phyloP scores from a whole-genome alignment of 2,888 invertebrate species.

The Trichogramma dendrolimi region DNA sequence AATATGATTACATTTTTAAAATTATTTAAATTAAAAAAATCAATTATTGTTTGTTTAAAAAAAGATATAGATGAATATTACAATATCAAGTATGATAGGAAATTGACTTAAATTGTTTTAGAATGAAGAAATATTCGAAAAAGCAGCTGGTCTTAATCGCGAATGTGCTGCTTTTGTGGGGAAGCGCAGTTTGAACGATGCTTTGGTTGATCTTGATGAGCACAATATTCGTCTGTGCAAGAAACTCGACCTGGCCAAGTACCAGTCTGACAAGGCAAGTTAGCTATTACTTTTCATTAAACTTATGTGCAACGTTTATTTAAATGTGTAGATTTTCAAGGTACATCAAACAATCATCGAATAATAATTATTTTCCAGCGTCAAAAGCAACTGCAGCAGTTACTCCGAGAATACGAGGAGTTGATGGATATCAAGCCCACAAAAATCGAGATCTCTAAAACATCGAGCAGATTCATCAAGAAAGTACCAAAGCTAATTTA shows the following conservation, averaged over 20 bases:
- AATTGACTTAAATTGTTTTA: conserved; percentile 22
- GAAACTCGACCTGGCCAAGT: conserved; percentile 68
- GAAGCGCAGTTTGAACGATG: conserved; percentile 40
- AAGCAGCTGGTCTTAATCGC: conserved; percentile 33
- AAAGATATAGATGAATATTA: too few relatives aligned
- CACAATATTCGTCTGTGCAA: conserved; percentile 54
- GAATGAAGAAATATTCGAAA: conserved; percentile 45
- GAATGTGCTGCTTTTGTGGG: conserved; percentile 39
- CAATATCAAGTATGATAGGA: too few relatives aligned
- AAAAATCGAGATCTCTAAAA: conserved; percentile 35
- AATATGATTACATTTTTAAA: too few relatives aligned
- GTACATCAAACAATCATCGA: not conserved
- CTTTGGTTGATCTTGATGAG: conserved; percentile 40
- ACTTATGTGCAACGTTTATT: not conserved
- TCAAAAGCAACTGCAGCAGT: conserved; percentile 39
- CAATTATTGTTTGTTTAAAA: too few relatives aligned
- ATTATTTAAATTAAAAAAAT: too few relatives aligned
- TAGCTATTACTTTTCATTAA: not conserved
- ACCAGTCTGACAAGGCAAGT: conserved; percentile 61
- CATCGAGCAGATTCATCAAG: conserved; percentile 57
- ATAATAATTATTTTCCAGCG: conserved; percentile 35
- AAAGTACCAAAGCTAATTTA: conserved; percentile 55
- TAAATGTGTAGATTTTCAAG: not conserved
- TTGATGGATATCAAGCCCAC: conserved; percentile 38
- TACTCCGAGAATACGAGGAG: conserved; percentile 45